phyloP scores from a whole-genome alignment of 2,797 vertebrate genomes.

The Falco novaeseelandiae region DNA sequence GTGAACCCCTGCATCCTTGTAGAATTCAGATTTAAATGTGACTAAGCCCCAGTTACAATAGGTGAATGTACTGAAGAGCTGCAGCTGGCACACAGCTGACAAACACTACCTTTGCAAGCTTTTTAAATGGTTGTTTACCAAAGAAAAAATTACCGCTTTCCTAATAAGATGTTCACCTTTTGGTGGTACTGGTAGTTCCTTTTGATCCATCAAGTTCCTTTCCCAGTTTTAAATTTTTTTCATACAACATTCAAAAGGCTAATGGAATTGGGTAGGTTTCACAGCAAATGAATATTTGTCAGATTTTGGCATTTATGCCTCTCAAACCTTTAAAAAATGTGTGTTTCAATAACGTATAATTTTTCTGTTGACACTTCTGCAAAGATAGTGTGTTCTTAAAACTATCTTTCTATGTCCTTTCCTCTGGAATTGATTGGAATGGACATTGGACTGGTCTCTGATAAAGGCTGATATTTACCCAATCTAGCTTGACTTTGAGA shows the following conservation, averaged over 20 bases:
- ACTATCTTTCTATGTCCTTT: not conserved
- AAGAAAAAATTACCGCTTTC: not conserved
- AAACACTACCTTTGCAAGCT: not conserved
- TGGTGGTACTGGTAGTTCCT: not conserved
- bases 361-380: not conserved
- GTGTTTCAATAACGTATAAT: not conserved
- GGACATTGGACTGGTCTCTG: not conserved
- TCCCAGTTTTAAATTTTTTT: not conserved
- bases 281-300: not conserved
- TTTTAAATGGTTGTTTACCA: not conserved
- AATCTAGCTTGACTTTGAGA: not conserved
- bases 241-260: not conserved
- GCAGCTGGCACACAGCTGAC: not conserved
- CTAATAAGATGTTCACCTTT: not conserved
- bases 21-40: constrained; percentile 6
- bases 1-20: not conserved
- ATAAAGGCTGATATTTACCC: not conserved
- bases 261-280: not conserved
- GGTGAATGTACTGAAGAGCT: not conserved
- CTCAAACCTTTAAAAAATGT: not conserved
- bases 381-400: not conserved
- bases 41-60: not conserved
- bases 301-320: not conserved
- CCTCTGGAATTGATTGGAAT: not conserved
- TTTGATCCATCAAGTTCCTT: not conserved